Evolutionary conservation across 2,888 invertebrate species (phyloP), one percentile per base, ranked within the genome.

Genomic region (Acanthococcus lagerstroemiae): DNA sequence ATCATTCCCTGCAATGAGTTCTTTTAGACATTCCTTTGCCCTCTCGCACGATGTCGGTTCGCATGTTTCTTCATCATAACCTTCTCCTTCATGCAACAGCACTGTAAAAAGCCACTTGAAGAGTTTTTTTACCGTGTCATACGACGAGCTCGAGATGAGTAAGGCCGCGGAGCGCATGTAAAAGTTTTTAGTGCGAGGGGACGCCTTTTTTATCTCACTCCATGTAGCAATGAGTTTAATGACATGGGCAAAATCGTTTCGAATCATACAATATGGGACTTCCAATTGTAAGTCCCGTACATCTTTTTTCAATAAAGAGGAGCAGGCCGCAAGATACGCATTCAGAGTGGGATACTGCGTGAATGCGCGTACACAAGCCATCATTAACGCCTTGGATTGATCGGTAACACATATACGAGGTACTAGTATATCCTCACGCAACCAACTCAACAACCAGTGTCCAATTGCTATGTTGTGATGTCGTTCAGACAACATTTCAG

Each of bases 401-500:
- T 69, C 65, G n/a, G 45, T 58, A 1, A 68, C 68, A 46, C 68
- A 22, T n/a, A 65, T 65, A 17, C 60, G 27, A 2, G 68, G 65
- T 3, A 17, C 5, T 37, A 26, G 12, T 9, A 61, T 66, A 9
- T 61, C 68, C 15, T 37, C 17, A n/a, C 60, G 30, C 5, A 25
- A 44, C 69, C 68, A 69, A 26, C 67, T 52, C 3, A 19, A 50
- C 15, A 68, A 48, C 67, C 69, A 69, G 22, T 57, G 52, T 24
- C 44, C 27, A 19, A 69, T 68, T 4, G 68, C 45, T n/a, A 60
- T 67, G 12, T 61, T 65, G 26, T 67, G 61, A 48, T 68, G 68
- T 15, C 65, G 30, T 45, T 67, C 68, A 9, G 68, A 68, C 5
- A 69, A 37, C 65, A 69, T 67, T 60, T 69, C 67, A 21, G 56